phyloP scores from a whole-genome alignment of 1,140 invertebrate genomes.

The Laodelphax striatellus region DNA sequence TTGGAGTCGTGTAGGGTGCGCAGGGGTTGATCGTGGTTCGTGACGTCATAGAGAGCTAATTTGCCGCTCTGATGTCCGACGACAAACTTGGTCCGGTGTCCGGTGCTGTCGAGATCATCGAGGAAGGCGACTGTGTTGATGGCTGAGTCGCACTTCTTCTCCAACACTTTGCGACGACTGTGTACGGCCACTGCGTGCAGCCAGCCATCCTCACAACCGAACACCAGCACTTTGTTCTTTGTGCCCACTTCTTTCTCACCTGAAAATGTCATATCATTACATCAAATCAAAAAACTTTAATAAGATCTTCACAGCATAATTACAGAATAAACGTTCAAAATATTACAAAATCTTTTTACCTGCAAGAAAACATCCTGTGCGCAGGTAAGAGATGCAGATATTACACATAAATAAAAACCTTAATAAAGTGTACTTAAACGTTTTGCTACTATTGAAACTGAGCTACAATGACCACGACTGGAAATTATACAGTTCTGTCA shows the following conservation, averaged over 20 bases:
- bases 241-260: constrained; percentile 49
- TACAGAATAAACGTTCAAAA: too few relatives aligned
- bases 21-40: constrained; percentile 24
- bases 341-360: too few relatives aligned
- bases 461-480: too few relatives aligned
- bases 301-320: too few relatives aligned
- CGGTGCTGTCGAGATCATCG: constrained; percentile 19
- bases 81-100: constrained; percentile 20
- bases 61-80: constrained; percentile 40
- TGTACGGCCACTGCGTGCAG: constrained; percentile 44
- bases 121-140: constrained; percentile 39
- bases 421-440: too few relatives aligned
- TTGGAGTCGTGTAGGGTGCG: constrained; percentile 36
- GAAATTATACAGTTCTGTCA: too few relatives aligned
- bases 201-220: constrained; percentile 49
- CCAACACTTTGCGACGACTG: constrained; percentile 37
- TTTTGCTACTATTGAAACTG: too few relatives aligned
- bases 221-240: constrained; percentile 45
- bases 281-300: too few relatives aligned
- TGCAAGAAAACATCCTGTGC: too few relatives aligned
- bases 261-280: constrained; percentile 20
- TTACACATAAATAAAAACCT: too few relatives aligned
- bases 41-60: constrained; percentile 33
- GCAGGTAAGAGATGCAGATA: too few relatives aligned
- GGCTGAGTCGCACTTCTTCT: constrained; percentile 32